A percentile compares a stretch with the other conserved stretches of the same genome.
phyloP scores from a whole-genome alignment of 2,113 vertebrate genomes.

The Pionites leucogaster region DNA sequence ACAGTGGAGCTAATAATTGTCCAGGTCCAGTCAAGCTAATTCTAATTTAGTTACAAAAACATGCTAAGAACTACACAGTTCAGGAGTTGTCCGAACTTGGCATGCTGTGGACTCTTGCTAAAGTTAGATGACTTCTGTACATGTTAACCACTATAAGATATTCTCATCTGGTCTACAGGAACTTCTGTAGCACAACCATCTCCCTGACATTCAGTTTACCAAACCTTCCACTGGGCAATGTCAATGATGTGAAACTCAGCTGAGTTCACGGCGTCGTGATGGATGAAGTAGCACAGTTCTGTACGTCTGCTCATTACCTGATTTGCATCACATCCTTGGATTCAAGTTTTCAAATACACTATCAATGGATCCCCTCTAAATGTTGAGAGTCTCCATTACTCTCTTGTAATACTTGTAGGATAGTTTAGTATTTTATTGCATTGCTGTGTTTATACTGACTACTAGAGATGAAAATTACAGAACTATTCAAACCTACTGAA shows the following conservation, averaged over 20 bases:
- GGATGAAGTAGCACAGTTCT: not conserved
- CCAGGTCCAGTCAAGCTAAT: not conserved
- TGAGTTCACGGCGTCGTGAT: accelerated
- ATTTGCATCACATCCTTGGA: not conserved
- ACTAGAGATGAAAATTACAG: not conserved
- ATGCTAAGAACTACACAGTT: not conserved
- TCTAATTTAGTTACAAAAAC: not conserved
- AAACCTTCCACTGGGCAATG: not conserved
- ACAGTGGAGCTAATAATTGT: not conserved
- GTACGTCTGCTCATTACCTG: not conserved
- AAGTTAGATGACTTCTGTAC: not conserved
- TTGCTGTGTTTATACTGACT: not conserved
- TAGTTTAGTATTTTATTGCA: not conserved
- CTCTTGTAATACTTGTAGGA: not conserved
- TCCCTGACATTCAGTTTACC: not conserved
- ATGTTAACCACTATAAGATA: not conserved
- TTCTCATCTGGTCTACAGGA: not conserved
- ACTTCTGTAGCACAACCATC: not conserved
- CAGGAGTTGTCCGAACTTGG: not conserved
- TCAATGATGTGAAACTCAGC: not conserved
- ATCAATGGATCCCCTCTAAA: not conserved
- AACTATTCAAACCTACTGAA: not conserved
- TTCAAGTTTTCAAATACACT: not conserved
- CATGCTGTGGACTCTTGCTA: not conserved
- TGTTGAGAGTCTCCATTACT: not conserved